These are phyloP conservation scores for Chrysopa pallens DNA, from an alignment of 1,140 invertebrate genomes.

Conservation along the genomic window DNA sequence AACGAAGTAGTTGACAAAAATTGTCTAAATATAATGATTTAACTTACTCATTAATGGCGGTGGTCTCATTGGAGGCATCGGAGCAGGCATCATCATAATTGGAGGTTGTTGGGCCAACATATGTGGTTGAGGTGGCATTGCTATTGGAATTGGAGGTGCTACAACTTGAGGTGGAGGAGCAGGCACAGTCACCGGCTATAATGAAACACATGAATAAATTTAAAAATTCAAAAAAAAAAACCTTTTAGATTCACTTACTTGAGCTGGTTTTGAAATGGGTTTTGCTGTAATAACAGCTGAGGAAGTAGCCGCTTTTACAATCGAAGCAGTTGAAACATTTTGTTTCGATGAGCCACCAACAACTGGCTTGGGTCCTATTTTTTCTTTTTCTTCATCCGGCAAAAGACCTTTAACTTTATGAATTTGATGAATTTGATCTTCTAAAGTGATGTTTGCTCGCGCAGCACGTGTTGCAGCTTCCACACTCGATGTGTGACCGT, in stretches of 20 bases:
- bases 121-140: constrained; percentile 25
- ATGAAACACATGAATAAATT: neutral
- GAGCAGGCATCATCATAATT: constrained; percentile 43
- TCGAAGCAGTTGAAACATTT: constrained; percentile 6
- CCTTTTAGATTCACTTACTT: constrained; percentile 8
- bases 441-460: constrained; percentile 85
- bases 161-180: constrained; percentile 24
- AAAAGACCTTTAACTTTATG: constrained; percentile 84
- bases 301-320: constrained; percentile 19
- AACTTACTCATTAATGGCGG: constrained; percentile 38
- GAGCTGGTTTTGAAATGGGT: constrained; percentile 23
- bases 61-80: constrained; percentile 42
- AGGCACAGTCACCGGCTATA: constrained; percentile 18
- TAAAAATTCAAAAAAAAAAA: neutral
- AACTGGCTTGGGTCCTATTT: constrained; percentile 67
- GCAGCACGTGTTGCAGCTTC: constrained; percentile 83
- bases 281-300: constrained; percentile 27
- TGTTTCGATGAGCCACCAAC: constrained; percentile 13
- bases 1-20: constrained; percentile 6
- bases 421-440: constrained; percentile 94
- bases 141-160: constrained; percentile 32
- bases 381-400: constrained; percentile 87
- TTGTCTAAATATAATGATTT: too few species aligned
- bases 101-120: constrained; percentile 33
- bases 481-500: constrained; percentile 90